Conservation (phyloP, 2,888 invertebrate species). For the Fragum whitleyi region DNA sequence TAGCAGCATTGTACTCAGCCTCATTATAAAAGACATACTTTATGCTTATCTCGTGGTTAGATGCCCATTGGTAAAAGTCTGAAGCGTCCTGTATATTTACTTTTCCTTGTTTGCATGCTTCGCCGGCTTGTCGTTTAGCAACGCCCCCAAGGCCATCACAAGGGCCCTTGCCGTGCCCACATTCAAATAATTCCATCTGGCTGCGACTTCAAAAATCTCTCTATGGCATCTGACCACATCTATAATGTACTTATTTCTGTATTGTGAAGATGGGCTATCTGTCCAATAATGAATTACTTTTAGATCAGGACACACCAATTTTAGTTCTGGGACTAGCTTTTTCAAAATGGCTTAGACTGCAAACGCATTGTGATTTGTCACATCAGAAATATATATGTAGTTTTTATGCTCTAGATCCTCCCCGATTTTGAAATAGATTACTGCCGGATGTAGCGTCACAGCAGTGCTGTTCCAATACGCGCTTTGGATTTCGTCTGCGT, state of each 20-base stretch:
- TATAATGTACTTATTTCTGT: conserved; percentile 62
- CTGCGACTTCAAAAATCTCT: not conserved
- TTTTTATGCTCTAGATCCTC: conserved; percentile 47
- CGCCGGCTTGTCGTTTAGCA: not conserved
- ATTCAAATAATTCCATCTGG: not conserved
- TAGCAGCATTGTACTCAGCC: no score
- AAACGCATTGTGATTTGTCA: conserved; percentile 48
- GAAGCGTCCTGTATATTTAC: not conserved
- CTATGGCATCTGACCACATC: not conserved
- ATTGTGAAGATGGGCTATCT: conserved; percentile 61
- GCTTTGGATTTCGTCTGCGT: conserved; percentile 48
- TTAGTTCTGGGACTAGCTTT: no score
- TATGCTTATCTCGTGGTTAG: not conserved
- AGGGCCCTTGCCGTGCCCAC: not conserved
- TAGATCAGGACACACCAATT: conserved; percentile 31
- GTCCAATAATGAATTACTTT: conserved; percentile 58
- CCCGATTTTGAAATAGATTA: conserved; percentile 51
- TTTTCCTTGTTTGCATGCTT: not conserved
- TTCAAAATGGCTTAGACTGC: no score
- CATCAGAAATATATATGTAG: conserved; percentile 53
- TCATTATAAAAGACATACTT: not conserved
- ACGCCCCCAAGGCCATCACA: not conserved
- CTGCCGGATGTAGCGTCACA: conserved; percentile 62
- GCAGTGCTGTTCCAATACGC: conserved; percentile 52
- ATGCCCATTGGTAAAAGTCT: not conserved